phyloP scores from a whole-genome alignment of 2,797 vertebrate genomes.

The Myotis vivesi region DNA sequence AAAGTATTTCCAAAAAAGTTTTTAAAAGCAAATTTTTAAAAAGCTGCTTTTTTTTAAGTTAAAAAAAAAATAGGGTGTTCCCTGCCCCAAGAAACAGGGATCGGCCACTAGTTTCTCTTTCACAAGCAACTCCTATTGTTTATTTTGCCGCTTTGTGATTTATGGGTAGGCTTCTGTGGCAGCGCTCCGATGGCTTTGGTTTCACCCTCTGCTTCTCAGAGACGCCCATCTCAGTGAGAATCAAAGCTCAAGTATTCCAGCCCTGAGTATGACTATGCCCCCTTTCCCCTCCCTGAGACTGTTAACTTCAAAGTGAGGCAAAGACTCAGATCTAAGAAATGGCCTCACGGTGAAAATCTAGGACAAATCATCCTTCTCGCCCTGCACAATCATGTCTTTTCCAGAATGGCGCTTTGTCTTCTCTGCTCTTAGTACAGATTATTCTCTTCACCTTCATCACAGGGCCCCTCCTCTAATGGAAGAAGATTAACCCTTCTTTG shows the following conservation, averaged over 20 bases:
- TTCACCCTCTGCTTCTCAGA: background rate
- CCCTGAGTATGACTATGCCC: background rate
- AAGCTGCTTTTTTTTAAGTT: background rate
- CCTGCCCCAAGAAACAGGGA: background rate
- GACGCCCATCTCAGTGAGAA: background rate
- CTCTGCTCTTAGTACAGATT: constrained; percentile 43
- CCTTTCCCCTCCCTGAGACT: background rate
- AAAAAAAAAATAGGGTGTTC: background rate
- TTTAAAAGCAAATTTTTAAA: background rate
- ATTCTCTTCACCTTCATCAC: constrained; percentile 66
- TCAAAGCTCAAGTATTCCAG: background rate
- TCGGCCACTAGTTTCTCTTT: background rate
- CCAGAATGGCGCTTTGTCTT: constrained; percentile 51
- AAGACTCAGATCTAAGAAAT: constrained; percentile 55
- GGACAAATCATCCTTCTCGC: background rate
- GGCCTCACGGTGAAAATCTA: background rate
- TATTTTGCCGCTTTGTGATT: constrained; percentile 19
- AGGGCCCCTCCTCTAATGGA: constrained; percentile 31
- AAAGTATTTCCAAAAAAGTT: background rate
- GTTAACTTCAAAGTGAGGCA: constrained; percentile 63
- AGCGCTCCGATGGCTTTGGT: background rate
- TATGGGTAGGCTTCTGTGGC: background rate
- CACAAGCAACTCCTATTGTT: background rate
- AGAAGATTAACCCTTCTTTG: constrained; percentile 56
- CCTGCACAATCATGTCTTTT: background rate